Conservation (phyloP, 2,113 vertebrate species). For the Oryzias woworae region DNA sequence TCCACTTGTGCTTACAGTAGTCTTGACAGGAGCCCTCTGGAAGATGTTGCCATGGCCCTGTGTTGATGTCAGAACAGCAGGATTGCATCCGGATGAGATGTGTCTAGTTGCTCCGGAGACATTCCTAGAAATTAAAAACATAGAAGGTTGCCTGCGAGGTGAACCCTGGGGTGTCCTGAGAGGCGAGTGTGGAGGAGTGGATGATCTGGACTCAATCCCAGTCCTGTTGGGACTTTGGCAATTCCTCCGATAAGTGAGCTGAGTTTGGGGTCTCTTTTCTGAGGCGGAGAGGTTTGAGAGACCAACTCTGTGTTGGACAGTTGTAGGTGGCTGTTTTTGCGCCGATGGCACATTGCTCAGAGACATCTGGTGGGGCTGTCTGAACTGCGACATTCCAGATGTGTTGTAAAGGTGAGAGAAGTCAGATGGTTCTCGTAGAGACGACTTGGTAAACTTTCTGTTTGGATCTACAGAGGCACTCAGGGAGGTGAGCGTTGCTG, state of each 20-base stretch:
- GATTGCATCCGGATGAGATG: slow-evolving; percentile 55
- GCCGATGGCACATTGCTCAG: slow-evolving; percentile 38
- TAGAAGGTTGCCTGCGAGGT: slow-evolving; percentile 65
- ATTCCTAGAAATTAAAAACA: slow-evolving; percentile 68
- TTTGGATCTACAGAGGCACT: slow-evolving; percentile 39
- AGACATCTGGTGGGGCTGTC: slow-evolving; percentile 35
- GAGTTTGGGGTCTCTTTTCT: slow-evolving; percentile 66
- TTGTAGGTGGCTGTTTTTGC: slow-evolving; percentile 28
- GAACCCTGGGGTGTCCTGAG: slow-evolving; percentile 74
- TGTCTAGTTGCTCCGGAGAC: slow-evolving; percentile 54
- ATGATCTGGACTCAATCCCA: slow-evolving; percentile 48
- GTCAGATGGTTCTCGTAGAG: slow-evolving; percentile 69
- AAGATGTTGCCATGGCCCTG: slow-evolving; percentile 77
- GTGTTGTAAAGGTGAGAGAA: slow-evolving; percentile 63
- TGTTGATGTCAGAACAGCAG: slow-evolving; percentile 47
- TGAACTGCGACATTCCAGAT: slow-evolving; percentile 23
- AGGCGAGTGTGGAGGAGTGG: slow-evolving; percentile 65
- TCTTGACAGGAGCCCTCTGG: slow-evolving; percentile 86
- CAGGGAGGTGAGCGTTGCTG: slow-evolving; percentile 16
- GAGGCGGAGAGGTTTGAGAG: slow-evolving; percentile 31
- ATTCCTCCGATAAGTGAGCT: slow-evolving; percentile 66
- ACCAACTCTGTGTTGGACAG: slow-evolving; percentile 28
- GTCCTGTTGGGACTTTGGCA: slow-evolving; percentile 69
- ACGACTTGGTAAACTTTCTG: slow-evolving; percentile 51
- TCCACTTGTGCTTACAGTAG: slow-evolving; percentile 77